These are phyloP conservation scores for Stichopus horrens DNA, from an alignment of 53 echinoderm and acorn worm genomes.

Conservation along the genomic window DNA sequence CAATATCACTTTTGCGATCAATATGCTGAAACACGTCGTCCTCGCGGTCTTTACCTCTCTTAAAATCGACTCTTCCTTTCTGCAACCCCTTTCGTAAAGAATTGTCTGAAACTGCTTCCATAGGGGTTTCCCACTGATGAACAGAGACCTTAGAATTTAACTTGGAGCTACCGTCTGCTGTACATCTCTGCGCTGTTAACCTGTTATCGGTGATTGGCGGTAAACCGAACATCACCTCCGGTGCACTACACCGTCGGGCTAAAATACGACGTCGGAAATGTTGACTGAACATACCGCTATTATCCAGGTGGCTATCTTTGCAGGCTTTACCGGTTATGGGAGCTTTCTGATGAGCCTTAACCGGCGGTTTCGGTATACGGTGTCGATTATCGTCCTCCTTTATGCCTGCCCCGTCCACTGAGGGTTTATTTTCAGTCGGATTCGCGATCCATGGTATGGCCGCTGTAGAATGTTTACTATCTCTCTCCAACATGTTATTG, in stretches of 20 bases:
- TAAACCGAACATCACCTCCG: conserved; percentile 21
- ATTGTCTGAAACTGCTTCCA: neutral
- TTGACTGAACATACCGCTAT: neutral
- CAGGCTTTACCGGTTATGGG: conserved; percentile 1
- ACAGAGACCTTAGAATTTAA: neutral
- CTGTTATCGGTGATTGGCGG: conserved; percentile 12
- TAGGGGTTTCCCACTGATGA: neutral
- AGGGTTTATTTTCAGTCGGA: neutral
- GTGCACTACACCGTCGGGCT: conserved; percentile 1
- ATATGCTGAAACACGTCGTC: neutral
- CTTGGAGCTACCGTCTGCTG: too few species aligned
- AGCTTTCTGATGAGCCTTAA: neutral
- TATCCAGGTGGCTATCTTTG: neutral
- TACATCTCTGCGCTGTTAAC: neutral
- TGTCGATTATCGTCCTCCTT: neutral
- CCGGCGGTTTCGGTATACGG: neutral
- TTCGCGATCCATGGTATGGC: too few species aligned
- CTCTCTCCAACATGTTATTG: too few species aligned
- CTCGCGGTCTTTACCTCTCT: neutral
- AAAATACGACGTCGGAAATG: conserved; percentile 9
- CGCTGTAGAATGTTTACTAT: too few species aligned
- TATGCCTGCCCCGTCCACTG: neutral
- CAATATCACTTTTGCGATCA: neutral
- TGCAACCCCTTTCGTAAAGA: neutral
- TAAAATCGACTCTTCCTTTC: neutral